Evolutionary conservation across 2,797 vertebrate genomes (phyloP), one percentile per base, ranked within the genome.

Genomic region (Arnoldichthys spilopterus): DNA sequence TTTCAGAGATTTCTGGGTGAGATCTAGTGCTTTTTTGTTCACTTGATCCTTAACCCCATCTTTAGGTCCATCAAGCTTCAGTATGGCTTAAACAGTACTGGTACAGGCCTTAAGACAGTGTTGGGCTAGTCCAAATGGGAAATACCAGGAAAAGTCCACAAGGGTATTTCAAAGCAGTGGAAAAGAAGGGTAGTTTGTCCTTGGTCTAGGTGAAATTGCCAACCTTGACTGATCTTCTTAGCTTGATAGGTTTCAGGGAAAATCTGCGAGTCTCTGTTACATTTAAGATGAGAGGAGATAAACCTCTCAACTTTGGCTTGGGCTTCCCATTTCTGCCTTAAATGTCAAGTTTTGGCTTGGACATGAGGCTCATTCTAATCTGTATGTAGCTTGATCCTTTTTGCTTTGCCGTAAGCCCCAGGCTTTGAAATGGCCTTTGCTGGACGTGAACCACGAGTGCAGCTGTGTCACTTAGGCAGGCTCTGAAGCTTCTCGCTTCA

Each of bases 361-460:
- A 28, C 43, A 49, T 1, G 43, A 6, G 66, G 8, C 66, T 47
- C 26, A 28, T 69, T 26, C 12, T 51, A 26, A 24, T 51, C 45
- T 8, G 8, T n/a, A 11, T 51, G 24, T n/a, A 37, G 47, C 26
- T 70, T n/a, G 69, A 22, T 30, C 69, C 51, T 30, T 40, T 54
- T 54, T 7, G 47, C 49, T 9, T 24, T 37, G 26, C 49, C 5
- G 20, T 53, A 37, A 71, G 32, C 15, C 43, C 16, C 20, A 4
- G 18, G 18, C 61, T 63, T 63, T 63, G 24, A 69, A 49, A 49
- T 69, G 26, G 45, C 20, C 68, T 54, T 51, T 34, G 16, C 28
- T 53, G 49, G 68, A 47, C 43, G 18, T 37, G 69, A 54, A 56
- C 67, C 47, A 15, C 11, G 20, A 53, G 30, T 12, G 6, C 69